Conservation (phyloP, 2,113 vertebrate species). For the Trachemys scripta region DNA sequence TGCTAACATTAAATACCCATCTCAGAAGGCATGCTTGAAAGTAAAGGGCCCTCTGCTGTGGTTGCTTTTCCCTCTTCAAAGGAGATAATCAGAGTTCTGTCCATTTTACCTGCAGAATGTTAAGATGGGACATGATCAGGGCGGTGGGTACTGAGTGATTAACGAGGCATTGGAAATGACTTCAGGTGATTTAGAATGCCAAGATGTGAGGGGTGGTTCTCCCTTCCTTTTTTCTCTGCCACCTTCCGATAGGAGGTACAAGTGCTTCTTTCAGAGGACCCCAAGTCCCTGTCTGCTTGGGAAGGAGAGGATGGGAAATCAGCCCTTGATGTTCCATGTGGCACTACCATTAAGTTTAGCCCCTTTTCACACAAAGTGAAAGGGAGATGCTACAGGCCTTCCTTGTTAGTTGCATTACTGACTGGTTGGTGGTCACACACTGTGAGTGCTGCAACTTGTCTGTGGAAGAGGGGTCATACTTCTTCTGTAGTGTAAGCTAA, state of each 20-base stretch:
- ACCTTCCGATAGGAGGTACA: not conserved
- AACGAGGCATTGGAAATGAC: not conserved
- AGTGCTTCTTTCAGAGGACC: not conserved
- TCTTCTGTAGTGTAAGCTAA: not conserved
- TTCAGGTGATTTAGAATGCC: not conserved
- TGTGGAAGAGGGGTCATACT: not conserved
- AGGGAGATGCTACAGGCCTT: not conserved
- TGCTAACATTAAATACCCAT: constrained; percentile 56
- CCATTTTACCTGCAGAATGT: not conserved
- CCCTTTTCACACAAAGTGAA: not conserved
- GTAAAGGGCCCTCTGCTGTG: constrained; percentile 28
- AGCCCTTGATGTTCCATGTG: not conserved
- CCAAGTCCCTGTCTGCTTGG: not conserved
- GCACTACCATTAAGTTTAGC: not conserved
- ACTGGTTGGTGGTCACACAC: not conserved
- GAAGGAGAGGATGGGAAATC: not conserved
- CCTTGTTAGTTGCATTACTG: not conserved
- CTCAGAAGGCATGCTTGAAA: constrained; percentile 43
- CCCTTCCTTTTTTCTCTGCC: not conserved
- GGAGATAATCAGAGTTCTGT: constrained; percentile 14
- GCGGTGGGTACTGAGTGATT: not conserved
- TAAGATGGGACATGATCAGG: not conserved
- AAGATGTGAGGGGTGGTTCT: not conserved
- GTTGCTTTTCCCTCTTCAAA: constrained; percentile 4
- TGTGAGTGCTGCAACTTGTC: not conserved